A percentile compares a stretch with the other conserved stretches of the same genome.
Evolutionary conservation across 92 coral and sea anemone species (phyloP).

Genomic region (Porites rus): DNA sequence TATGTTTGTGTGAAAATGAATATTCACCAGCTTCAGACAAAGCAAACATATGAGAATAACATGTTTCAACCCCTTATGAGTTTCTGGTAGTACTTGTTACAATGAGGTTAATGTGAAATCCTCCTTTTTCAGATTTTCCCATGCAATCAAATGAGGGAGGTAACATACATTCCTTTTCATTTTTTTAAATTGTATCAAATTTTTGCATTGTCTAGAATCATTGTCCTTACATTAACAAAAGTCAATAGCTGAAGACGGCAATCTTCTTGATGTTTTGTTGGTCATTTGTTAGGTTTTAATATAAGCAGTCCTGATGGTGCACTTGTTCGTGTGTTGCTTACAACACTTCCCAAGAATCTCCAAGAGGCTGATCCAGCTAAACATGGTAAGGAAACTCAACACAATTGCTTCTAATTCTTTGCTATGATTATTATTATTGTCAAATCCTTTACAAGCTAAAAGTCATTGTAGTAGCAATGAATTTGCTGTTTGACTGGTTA

Average conservation of each 20-base stretch:
- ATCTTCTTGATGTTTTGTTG: not conserved
- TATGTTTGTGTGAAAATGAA: too few species aligned
- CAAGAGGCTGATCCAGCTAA: conserved; percentile 90
- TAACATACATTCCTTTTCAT: not conserved
- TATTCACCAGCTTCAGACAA: too few species aligned
- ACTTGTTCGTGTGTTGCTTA: conserved; percentile 92
- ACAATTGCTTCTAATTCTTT: not conserved
- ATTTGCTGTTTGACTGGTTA: too few species aligned
- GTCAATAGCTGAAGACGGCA: too few species aligned
- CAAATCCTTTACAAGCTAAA: too few species aligned
- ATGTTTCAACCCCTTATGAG: too few species aligned
- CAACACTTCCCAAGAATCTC: conserved; percentile 97
- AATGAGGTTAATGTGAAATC: not conserved
- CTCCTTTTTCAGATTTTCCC: conserved; percentile 69
- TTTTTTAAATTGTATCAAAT: too few species aligned
- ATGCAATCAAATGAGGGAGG: conserved; percentile 99
- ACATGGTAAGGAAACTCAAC: conserved; percentile 72
- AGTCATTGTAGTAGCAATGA: too few species aligned
- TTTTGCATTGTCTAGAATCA: too few species aligned
- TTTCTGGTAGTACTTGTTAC: not conserved
- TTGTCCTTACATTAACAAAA: too few species aligned
- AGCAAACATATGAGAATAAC: too few species aligned
- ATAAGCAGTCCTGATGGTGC: conserved; percentile 89
- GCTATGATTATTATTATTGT: too few species aligned
- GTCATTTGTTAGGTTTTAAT: conserved; percentile 78